These are phyloP conservation scores for Lycaena phlaeas DNA, from an alignment of 2,888 invertebrate genomes.

Conservation along the genomic window DNA sequence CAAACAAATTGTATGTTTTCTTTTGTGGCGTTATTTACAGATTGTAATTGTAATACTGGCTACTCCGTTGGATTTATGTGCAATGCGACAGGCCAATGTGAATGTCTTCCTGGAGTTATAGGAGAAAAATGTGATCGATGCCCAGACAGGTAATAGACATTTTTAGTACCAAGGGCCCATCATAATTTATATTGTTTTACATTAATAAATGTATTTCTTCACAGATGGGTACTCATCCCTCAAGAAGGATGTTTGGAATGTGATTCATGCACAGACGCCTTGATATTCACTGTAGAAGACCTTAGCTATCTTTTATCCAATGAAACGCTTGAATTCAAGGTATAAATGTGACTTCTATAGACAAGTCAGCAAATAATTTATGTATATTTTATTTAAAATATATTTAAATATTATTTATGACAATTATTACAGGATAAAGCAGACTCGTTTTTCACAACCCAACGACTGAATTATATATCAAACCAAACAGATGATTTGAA, in stretches of 20 bases:
- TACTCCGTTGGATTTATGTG: slow-evolving; percentile 94
- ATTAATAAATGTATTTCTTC: neutral
- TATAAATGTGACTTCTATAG: no score
- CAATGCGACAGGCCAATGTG: slow-evolving; percentile 93
- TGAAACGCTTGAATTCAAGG: slow-evolving; percentile 82
- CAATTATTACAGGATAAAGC: slow-evolving; percentile 76
- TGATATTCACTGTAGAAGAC: slow-evolving; percentile 89
- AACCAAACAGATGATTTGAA: slow-evolving; percentile 78
- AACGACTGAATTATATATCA: slow-evolving; percentile 86
- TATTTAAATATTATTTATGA: neutral
- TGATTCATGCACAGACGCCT: slow-evolving; percentile 91
- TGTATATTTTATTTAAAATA: no score
- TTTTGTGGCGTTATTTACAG: no score
- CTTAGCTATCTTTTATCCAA: slow-evolving; percentile 79
- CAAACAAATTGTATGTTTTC: no score
- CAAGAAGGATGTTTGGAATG: slow-evolving; percentile 92
- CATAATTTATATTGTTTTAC: neutral
- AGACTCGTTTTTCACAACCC: slow-evolving; percentile 89
- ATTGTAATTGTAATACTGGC: slow-evolving; percentile 94
- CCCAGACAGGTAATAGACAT: slow-evolving; percentile 73
- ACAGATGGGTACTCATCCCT: slow-evolving; percentile 88
- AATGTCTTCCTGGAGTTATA: slow-evolving; percentile 92
- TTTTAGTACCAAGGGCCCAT: neutral
- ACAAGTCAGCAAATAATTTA: no score
- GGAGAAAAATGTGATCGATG: slow-evolving; percentile 97